Evolutionary conservation across 2,113 vertebrate species (phyloP).

Genomic region (Hyperopisus bebe): DNA sequence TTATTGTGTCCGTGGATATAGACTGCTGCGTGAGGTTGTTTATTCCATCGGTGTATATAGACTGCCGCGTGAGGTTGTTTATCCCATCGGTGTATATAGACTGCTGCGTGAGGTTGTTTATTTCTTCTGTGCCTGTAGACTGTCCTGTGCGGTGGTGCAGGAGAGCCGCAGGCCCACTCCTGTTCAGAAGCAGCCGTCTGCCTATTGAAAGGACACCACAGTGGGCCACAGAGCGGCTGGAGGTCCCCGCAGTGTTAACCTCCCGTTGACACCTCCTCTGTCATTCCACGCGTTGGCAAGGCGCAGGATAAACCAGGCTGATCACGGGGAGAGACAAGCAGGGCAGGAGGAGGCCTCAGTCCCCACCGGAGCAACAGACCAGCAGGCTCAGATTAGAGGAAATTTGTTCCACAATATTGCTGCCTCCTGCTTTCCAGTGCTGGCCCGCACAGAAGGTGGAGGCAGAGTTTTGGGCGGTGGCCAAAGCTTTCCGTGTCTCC

Average conservation of each 20-base stretch:
- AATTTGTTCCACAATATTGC: conserved; percentile 78
- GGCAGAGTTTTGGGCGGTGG: conserved; percentile 80
- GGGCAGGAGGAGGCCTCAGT: conserved; percentile 51
- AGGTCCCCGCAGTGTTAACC: conserved; percentile 42
- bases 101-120: not conserved
- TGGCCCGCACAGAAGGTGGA: conserved; percentile 84
- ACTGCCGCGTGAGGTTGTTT: not conserved
- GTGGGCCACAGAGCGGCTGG: conserved; percentile 38
- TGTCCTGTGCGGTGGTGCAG: not conserved
- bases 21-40: not conserved
- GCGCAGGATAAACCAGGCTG: conserved; percentile 51
- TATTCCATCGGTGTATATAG: not conserved
- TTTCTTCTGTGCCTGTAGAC: not conserved
- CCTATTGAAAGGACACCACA: conserved; percentile 59
- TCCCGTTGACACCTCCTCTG: conserved; percentile 48
- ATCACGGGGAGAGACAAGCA: conserved; percentile 40
- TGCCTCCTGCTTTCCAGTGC: conserved; percentile 71
- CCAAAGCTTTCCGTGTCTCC: conserved; percentile 69
- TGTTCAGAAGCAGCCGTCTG: conserved; percentile 44
- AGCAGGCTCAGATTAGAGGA: conserved; percentile 74
- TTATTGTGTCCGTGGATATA: too few relatives aligned
- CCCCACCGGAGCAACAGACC: conserved; percentile 63
- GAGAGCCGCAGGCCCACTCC: conserved; percentile 22
- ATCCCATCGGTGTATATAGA: not conserved
- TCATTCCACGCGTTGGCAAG: conserved; percentile 50